These are phyloP conservation scores for Bombus picipes DNA, from an alignment of 1,140 invertebrate genomes.

Conservation along the genomic window DNA sequence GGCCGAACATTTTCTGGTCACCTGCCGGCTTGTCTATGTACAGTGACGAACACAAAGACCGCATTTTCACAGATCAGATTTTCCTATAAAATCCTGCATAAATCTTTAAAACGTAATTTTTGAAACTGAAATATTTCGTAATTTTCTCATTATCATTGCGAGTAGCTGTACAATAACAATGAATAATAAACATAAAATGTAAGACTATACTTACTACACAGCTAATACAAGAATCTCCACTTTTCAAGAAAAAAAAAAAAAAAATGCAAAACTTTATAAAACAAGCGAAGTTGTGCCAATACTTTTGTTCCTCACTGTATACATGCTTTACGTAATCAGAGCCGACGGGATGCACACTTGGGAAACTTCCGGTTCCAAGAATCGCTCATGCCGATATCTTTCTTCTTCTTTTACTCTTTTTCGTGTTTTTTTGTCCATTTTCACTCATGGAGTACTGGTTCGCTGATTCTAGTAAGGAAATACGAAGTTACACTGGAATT, in stretches of 20 bases:
- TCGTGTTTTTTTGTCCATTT: not conserved
- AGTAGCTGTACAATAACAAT: not conserved
- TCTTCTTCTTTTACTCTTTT: not conserved
- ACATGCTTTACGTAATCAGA: too few species aligned
- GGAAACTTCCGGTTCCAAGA: conserved; percentile 12
- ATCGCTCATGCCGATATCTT: not conserved
- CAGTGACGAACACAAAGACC: not conserved
- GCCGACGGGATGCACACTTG: not conserved
- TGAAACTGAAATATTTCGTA: too few species aligned
- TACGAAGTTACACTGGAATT: not conserved
- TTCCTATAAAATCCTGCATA: not conserved
- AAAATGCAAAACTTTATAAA: not conserved
- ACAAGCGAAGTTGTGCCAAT: not conserved
- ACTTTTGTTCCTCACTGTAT: not conserved
- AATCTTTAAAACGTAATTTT: not conserved
- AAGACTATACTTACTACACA: not conserved
- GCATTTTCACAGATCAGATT: not conserved
- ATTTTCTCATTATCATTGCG: not conserved
- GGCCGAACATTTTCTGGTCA: conserved; percentile 4
- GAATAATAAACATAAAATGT: not conserved
- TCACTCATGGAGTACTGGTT: not conserved
- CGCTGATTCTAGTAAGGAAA: not conserved
- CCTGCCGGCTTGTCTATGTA: not conserved
- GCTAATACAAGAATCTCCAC: not conserved
- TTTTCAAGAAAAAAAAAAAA: too few species aligned